Base-by-base conservation (phyloP, 2,888 invertebrate species). In the Aleiodes testaceus region DNA sequence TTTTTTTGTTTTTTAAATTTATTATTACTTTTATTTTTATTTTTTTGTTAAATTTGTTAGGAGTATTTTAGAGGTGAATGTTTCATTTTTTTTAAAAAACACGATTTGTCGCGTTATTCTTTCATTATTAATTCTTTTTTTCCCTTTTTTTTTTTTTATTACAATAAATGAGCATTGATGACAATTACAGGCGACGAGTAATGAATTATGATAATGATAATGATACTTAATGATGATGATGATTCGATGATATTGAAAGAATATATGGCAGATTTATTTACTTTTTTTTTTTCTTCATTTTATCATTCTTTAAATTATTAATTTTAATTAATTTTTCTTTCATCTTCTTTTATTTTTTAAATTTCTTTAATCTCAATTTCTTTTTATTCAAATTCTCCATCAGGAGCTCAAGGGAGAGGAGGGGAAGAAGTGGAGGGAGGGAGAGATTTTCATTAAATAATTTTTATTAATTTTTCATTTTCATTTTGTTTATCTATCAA, bases 181-280 rank as follows among this genome's bases (percentile, higher is more conserved):
- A 72, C 66, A 68, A 70, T 70, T 59, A 59, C 59, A 59, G 59
- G 59, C 59, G 59, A 59, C 59, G 42, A 59, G 44, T 47, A 64
- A 52, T 69, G 30, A 55, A 72, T 44, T 22, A 59, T 75, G 69
- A 74, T 72, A 72, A 72, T 73, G 70, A 75, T 67, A 65, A 77
- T 69, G 71, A 73, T 72, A 71, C 68, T 66, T 68, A 52, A 72
- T 69, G 42, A 64, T 65, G 63, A 47, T 49, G 73, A 78, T 72
- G 49, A 59, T 66, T 67, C 76, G 75, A 79, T 75, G 61, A 77
- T 73, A 73, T 70, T 76, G 59, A 59, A 59, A 59, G 59, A 59
- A 59, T 59, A 59, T 59, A 59, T 59, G 59, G 59, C 59, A 66
- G 61, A 63, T 61, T 70, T 59, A 18, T 44, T 12, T 26, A 26